Evolutionary conservation across 2,113 vertebrate species (phyloP).

Genomic region (Pelmatolapia mariae): DNA sequence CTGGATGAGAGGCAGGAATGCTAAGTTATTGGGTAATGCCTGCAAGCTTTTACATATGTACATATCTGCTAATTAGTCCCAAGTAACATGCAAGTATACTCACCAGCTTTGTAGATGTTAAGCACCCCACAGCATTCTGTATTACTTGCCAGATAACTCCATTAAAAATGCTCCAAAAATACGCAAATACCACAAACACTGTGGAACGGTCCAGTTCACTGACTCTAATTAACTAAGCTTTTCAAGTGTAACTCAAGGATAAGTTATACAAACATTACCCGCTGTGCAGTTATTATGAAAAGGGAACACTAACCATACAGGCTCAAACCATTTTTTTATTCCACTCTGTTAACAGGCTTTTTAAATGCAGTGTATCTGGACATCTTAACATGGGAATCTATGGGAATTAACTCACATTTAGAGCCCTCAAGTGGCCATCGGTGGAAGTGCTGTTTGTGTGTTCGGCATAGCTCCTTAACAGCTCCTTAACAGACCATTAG

Average conservation of each 20-base stretch:
- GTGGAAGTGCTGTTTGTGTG: not conserved
- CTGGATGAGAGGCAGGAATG: not conserved
- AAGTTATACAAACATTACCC: not conserved
- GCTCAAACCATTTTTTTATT: not conserved
- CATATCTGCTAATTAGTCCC: not conserved
- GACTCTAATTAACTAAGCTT: not conserved
- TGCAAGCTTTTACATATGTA: not conserved
- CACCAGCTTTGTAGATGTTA: not conserved
- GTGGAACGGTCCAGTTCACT: not conserved
- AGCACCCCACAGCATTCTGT: not conserved
- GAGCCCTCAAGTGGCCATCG: not conserved
- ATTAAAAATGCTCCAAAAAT: not conserved
- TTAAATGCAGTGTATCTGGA: not conserved
- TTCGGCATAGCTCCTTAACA: not conserved
- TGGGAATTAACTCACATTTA: not conserved
- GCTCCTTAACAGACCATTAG: not conserved
- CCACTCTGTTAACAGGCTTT: not conserved
- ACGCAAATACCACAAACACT: not conserved
- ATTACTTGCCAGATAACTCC: not conserved
- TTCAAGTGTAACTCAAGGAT: not conserved
- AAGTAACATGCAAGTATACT: not conserved
- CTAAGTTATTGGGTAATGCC: not conserved
- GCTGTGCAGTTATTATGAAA: not conserved
- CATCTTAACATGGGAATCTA: not conserved
- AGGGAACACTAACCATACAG: not conserved